A percentile compares a stretch with the other conserved stretches of the same genome.
These are phyloP conservation scores for Ellobius talpinus DNA, from an alignment of 2,113 vertebrate genomes.

Conservation along the genomic window DNA sequence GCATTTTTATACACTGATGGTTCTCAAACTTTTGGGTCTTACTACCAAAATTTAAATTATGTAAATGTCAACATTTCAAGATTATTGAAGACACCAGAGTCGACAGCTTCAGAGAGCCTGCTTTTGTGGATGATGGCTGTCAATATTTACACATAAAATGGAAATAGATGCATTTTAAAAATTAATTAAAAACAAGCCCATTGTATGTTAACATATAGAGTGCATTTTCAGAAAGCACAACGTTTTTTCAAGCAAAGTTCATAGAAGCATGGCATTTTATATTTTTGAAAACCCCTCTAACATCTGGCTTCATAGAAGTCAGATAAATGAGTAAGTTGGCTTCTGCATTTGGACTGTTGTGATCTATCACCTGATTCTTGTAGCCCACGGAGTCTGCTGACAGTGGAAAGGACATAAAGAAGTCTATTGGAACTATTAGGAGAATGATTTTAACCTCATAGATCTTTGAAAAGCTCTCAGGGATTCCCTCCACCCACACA, in stretches of 20 bases:
- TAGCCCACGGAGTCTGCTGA: neutral
- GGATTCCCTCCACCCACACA: neutral
- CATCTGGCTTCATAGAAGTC: neutral
- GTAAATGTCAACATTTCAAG: conserved; percentile 25
- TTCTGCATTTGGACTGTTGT: neutral
- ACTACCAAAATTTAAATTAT: conserved; percentile 22
- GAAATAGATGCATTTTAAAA: conserved; percentile 38
- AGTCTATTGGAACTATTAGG: neutral
- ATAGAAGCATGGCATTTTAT: conserved; percentile 22
- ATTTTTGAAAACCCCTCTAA: conserved; percentile 47
- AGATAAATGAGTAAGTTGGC: neutral
- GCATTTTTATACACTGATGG: neutral
- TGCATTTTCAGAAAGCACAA: conserved; percentile 41
- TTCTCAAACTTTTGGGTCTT: conserved; percentile 56
- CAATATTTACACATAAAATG: conserved; percentile 6
- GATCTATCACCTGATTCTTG: neutral
- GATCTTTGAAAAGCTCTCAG: neutral
- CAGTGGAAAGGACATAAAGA: neutral
- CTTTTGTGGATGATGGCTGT: neutral
- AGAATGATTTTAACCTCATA: conserved; percentile 40
- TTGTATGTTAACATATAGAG: neutral
- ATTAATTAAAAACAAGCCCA: conserved; percentile 13
- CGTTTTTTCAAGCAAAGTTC: conserved; percentile 46
- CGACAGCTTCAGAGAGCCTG: neutral
- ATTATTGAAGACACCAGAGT: conserved; percentile 34